phyloP scores from a whole-genome alignment of 2,113 vertebrate species.

The Chloropsis hardwickii region DNA sequence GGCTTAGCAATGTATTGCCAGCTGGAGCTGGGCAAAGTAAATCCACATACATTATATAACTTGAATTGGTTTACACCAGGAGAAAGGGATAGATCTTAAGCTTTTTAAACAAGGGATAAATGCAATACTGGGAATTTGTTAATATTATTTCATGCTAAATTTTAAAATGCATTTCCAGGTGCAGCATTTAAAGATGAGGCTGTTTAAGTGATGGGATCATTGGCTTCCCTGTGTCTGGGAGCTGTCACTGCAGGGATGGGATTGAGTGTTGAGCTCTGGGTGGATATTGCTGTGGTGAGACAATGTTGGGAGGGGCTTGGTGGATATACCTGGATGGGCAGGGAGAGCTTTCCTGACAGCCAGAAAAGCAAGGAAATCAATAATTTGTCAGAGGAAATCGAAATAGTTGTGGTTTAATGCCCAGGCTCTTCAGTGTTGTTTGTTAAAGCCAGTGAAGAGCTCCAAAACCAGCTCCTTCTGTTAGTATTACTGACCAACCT shows the following conservation, averaged over 20 bases:
- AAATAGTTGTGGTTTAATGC: background rate
- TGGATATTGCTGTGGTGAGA: background rate
- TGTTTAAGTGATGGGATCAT: background rate
- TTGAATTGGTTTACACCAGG: slow-evolving; percentile 26
- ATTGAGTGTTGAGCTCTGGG: background rate
- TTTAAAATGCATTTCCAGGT: background rate
- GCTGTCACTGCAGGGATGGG: background rate
- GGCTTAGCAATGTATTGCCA: slow-evolving; percentile 36
- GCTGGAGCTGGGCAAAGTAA: slow-evolving; percentile 56
- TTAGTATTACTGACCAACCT: background rate
- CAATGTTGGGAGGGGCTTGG: background rate
- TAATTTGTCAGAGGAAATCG: background rate
- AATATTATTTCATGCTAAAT: background rate
- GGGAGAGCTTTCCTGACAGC: background rate
- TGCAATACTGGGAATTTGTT: slow-evolving; percentile 27
- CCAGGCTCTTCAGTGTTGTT: background rate
- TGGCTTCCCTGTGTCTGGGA: background rate
- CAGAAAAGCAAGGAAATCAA: background rate
- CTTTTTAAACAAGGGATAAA: slow-evolving; percentile 47
- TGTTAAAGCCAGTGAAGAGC: background rate
- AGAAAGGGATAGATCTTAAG: slow-evolving; percentile 46
- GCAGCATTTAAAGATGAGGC: background rate
- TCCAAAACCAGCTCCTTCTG: background rate
- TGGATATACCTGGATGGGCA: accelerated
- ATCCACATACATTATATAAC: slow-evolving; percentile 60